A percentile compares a stretch with the other conserved stretches of the same genome.
phyloP scores from a whole-genome alignment of 30 jellyfish, hydroid and myxozoan genomes.

The Phacellophora camtschatica region DNA sequence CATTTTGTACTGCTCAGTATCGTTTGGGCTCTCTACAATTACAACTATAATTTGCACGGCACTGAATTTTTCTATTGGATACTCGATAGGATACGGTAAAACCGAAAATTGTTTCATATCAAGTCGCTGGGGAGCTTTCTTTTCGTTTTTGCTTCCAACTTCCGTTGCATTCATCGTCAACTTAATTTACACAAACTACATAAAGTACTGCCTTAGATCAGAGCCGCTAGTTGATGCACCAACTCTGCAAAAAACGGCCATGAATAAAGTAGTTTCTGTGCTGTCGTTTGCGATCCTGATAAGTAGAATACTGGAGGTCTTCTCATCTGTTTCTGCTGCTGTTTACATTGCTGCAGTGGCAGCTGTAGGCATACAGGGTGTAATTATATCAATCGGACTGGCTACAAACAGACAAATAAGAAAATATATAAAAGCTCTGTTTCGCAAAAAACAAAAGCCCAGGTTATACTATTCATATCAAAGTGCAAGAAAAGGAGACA shows the following conservation, averaged over 20 bases:
- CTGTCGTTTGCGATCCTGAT: not conserved
- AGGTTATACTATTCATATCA: too few species aligned
- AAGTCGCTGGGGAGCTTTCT: slow-evolving; percentile 4
- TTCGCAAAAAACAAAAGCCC: too few species aligned
- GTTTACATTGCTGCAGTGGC: not conserved
- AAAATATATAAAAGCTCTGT: too few species aligned
- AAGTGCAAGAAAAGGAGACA: too few species aligned
- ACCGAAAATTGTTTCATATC: slow-evolving; percentile 11
- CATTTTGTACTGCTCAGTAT: slow-evolving; percentile 14
- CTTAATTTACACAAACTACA: not conserved
- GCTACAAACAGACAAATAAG: slow-evolving; percentile 4
- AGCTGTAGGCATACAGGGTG: slow-evolving; percentile 25
- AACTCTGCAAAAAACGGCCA: not conserved
- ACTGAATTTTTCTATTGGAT: slow-evolving; percentile 25
- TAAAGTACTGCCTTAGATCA: not conserved
- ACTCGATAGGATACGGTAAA: slow-evolving; percentile 28
- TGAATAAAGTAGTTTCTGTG: not conserved
- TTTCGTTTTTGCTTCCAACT: slow-evolving; percentile 34
- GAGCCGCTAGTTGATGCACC: not conserved
- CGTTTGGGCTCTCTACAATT: slow-evolving; percentile 49
- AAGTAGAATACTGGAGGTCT: not conserved
- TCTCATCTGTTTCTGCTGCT: not conserved
- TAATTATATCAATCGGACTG: slow-evolving; percentile 10
- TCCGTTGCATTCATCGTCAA: not conserved
- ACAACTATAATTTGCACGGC: slow-evolving; percentile 20